phyloP scores from a whole-genome alignment of 2,797 vertebrate species.

The Ptychobarbus kaznakovi region DNA sequence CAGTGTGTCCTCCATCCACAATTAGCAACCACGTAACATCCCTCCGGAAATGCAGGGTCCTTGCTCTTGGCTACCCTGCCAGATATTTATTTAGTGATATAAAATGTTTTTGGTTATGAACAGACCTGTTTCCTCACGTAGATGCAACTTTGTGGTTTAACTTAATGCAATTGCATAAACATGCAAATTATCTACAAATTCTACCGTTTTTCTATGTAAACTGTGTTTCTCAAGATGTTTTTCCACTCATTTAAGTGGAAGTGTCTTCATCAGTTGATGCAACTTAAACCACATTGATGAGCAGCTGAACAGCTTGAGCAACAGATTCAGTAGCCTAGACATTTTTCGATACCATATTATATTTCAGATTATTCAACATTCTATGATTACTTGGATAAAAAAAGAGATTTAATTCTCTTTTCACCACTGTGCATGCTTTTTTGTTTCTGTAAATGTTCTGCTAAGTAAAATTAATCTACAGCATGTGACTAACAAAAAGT shows the following conservation, averaged over 20 bases:
- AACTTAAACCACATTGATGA: background rate
- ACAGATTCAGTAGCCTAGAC: background rate
- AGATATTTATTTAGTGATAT: background rate
- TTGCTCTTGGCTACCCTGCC: slow-evolving; percentile 86
- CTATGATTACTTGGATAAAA: background rate
- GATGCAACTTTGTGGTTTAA: background rate
- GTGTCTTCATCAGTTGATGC: background rate
- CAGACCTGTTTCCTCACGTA: background rate
- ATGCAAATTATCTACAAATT: background rate
- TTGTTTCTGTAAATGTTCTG: background rate
- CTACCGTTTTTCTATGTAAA: background rate
- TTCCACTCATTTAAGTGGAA: background rate
- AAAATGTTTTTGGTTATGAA: background rate
- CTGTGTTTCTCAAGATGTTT: background rate
- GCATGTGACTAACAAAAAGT: background rate
- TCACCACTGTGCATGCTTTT: background rate
- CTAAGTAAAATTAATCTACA: background rate
- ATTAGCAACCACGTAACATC: slow-evolving; percentile 71
- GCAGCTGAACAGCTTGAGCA: background rate
- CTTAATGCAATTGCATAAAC: background rate
- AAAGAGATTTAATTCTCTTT: background rate
- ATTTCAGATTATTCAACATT: background rate
- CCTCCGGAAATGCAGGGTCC: slow-evolving; percentile 80
- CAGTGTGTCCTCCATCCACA: slow-evolving; percentile 84
- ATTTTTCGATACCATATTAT: background rate